Percentiles rank a stretch among this genome's conserved stretches.
Evolutionary conservation across 1,140 invertebrate species (phyloP).

Genomic region (Frieseomelitta varia): DNA sequence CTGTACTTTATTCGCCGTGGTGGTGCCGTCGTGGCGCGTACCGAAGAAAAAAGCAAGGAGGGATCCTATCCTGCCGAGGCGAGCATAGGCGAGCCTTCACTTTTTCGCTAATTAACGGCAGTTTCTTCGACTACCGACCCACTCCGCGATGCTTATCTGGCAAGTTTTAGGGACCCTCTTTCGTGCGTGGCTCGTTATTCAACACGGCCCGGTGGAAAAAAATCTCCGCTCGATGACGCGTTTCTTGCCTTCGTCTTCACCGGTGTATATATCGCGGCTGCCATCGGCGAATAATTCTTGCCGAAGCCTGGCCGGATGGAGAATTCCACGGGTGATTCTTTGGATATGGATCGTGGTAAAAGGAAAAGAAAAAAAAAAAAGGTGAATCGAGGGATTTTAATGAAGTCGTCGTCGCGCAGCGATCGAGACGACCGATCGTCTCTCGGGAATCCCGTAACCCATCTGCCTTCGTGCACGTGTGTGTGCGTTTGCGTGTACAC

Average conservation of each 20-base stretch:
- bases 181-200: constrained; percentile 49
- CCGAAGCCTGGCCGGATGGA: not conserved
- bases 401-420: constrained; percentile 5
- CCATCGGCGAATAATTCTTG: constrained; percentile 13
- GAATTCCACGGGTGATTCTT: constrained; percentile 23
- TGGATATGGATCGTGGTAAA: not conserved
- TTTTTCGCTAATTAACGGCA: constrained; percentile 78
- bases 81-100: constrained; percentile 56
- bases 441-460: not conserved
- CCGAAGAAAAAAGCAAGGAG: constrained; percentile 53
- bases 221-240: constrained; percentile 43
- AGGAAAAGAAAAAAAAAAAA: not conserved
- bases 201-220: constrained; percentile 32
- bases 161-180: constrained; percentile 64
- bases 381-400: constrained; percentile 16
- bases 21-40: constrained; percentile 55
- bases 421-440: not conserved
- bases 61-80: not conserved
- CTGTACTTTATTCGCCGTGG: constrained; percentile 60
- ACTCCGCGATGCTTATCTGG: constrained; percentile 72
- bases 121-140: constrained; percentile 68
- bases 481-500: not conserved
- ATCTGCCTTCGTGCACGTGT: no score
- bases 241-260: constrained; percentile 25
- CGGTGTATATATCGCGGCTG: constrained; percentile 23